A percentile compares a stretch with the other conserved stretches of the same genome.
These are phyloP conservation scores for Erpornis zantholeuca DNA, from an alignment of 2,113 vertebrate species.

Conservation along the genomic window DNA sequence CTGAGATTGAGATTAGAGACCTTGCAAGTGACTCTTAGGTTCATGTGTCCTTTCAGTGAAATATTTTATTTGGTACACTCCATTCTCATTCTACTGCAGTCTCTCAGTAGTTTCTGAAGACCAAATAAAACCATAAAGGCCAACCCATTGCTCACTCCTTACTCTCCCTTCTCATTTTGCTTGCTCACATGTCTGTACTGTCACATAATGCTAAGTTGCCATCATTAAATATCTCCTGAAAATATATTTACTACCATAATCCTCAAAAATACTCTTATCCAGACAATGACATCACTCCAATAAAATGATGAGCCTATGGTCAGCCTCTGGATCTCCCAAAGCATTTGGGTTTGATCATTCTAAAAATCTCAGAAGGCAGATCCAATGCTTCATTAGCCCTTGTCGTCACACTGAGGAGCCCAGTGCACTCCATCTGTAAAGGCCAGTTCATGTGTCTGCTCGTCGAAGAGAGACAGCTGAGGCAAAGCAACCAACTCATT, in stretches of 20 bases:
- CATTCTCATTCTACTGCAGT: neutral
- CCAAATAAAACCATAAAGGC: neutral
- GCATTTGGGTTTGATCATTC: neutral
- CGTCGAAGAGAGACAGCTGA: neutral
- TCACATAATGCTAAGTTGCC: neutral
- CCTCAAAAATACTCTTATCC: neutral
- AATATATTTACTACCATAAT: neutral
- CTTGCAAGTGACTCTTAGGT: neutral
- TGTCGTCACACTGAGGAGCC: neutral
- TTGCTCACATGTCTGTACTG: neutral
- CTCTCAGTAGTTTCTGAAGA: neutral
- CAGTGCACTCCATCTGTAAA: neutral
- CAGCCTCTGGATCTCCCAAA: neutral
- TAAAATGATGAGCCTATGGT: neutral
- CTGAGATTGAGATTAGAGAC: neutral
- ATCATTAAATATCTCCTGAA: neutral
- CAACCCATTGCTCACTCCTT: neutral
- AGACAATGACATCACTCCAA: neutral
- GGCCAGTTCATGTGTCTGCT: neutral
- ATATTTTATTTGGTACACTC: neutral
- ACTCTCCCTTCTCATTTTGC: neutral
- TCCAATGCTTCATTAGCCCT: neutral
- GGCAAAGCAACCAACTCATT: neutral
- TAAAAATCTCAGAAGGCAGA: neutral
- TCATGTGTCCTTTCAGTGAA: neutral